Evolutionary conservation across 2,888 invertebrate genomes (phyloP), one percentile per base, ranked within the genome.

Genomic region (Hypolimnas misippus): DNA sequence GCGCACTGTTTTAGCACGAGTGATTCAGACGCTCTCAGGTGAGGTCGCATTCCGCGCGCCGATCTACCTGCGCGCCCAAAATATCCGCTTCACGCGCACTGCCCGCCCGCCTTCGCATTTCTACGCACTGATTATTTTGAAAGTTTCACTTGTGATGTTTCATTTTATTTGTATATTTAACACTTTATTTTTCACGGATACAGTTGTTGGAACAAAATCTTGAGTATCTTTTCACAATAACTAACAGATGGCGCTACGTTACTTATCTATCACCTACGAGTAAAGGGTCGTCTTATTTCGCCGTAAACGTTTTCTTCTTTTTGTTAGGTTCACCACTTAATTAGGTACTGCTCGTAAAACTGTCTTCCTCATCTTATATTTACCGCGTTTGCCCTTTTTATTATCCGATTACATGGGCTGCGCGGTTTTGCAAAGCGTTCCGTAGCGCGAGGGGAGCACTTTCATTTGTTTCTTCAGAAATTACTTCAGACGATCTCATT

Each of bases 361-460:
- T 92, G 92, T 92, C 92, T 92, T 91, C 89, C 91, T 92, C 92
- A 91, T 92, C 92, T 91, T 90, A 91, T 92, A 92, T 92, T 92
- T 92, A 92, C 91, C 90, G 89, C 90, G 90, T 90, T 91, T 89
- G 91, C 91, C 92, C 92, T 91, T 92, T 92, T 92, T 92, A 92
- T 91, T 92, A 92, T 91, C 86, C 92, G 92, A 92, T 92, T 91
- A 92, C 91, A 87, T 86, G 88, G 89, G 90, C 89, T 79, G 87
- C 87, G 85, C 87, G 83, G 87, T 90, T 38, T 89, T 87, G 89
- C 83, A 85, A 87, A 89, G 84, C 88, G 85, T 80, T 86, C 84
- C 78, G 83, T 79, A 80, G 81, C 82, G 86, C 84, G 85, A 90
- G 86, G 92, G 91, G 90, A 89, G 87, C 86, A 73, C 85, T 90